phyloP scores from a whole-genome alignment of 1,140 invertebrate genomes.

The Planococcus citri region DNA sequence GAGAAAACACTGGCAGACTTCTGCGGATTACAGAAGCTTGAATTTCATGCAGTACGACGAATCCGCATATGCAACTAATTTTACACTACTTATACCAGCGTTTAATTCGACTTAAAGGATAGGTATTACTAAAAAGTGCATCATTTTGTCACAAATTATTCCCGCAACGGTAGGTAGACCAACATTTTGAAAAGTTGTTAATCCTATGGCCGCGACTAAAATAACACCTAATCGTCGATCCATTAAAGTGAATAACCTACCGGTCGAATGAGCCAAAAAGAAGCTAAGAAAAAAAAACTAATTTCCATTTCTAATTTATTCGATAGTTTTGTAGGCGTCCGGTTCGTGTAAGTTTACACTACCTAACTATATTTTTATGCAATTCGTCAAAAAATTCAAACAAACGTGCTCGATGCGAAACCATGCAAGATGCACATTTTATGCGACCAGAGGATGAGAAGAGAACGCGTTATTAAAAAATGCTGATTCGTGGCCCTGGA shows the following conservation, averaged over 20 bases:
- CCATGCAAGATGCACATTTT: too few relatives aligned
- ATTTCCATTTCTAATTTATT: slow-evolving; percentile 4
- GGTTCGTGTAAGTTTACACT: background rate
- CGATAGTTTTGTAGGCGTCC: background rate
- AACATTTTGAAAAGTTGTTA: background rate
- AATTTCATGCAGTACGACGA: too few relatives aligned
- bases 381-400: background rate
- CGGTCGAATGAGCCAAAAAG: too few relatives aligned
- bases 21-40: too few relatives aligned
- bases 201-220: background rate
- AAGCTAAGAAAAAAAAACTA: too few relatives aligned
- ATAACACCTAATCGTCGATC: background rate
- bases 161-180: background rate
- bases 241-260: background rate
- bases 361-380: background rate
- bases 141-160: background rate
- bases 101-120: too few relatives aligned
- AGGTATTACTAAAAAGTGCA: too few relatives aligned
- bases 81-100: too few relatives aligned
- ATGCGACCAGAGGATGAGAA: too few relatives aligned
- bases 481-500: background rate
- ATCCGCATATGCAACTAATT: too few relatives aligned
- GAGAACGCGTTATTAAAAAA: background rate
- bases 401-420: background rate
- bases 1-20: too few relatives aligned